A percentile compares a stretch with the other conserved stretches of the same genome.
Evolutionary conservation across 2,113 vertebrate species (phyloP).

Genomic region (Phylloscopus whistleri): DNA sequence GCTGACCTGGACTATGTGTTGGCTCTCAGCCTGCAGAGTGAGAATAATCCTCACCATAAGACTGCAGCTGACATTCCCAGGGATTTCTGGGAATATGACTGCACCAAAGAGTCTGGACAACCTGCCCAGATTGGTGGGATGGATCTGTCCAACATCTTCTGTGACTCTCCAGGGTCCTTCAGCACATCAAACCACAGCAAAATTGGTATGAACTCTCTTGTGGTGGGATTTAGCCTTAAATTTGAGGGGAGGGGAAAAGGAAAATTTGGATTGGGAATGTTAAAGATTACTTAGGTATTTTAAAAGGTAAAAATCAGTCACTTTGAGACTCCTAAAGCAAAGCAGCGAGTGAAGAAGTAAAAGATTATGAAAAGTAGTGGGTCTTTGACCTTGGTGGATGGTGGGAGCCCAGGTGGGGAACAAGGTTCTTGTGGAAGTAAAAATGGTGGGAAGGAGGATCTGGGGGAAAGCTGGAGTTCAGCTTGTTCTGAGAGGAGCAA

Average conservation of each 20-base stretch:
- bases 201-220: background rate
- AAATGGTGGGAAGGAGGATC: background rate
- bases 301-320: background rate
- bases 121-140: background rate
- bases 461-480: background rate
- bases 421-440: background rate
- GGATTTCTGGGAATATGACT: slow-evolving; percentile 56
- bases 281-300: background rate
- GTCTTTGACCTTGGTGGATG: background rate
- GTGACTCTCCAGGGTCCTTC: background rate
- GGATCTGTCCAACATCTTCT: background rate
- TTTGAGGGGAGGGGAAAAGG: background rate
- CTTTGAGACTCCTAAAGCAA: background rate
- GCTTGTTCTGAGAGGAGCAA: background rate
- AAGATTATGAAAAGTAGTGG: background rate
- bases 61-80: background rate
- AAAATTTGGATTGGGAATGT: background rate
- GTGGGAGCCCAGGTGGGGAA: background rate
- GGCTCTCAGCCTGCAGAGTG: slow-evolving; percentile 87
- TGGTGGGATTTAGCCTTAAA: background rate
- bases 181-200: background rate
- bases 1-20: slow-evolving; percentile 85
- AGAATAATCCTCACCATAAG: background rate
- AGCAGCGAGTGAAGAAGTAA: background rate
- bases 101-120: background rate